These are phyloP conservation scores for Bradypodion ventrale DNA, from an alignment of 2,797 vertebrate species.

Conservation along the genomic window DNA sequence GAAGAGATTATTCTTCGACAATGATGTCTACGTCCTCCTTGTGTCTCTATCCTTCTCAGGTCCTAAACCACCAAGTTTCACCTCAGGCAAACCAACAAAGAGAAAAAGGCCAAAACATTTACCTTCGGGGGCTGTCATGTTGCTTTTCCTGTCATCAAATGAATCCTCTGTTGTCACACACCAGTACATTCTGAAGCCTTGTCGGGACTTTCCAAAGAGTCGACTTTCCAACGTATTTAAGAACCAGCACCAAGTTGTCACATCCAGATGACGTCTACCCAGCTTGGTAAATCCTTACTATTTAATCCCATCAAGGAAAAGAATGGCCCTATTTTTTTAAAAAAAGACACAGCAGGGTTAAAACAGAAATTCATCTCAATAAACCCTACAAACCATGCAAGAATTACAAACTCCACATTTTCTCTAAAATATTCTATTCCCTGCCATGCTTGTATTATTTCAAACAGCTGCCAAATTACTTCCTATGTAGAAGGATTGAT, in stretches of 20 bases:
- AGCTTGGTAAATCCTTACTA: neutral
- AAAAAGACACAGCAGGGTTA: conserved; percentile 1
- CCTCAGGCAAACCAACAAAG: neutral
- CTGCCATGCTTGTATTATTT: neutral
- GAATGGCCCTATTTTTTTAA: conserved; percentile 43
- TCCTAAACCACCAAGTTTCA: no score
- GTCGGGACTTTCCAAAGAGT: conserved; percentile 58
- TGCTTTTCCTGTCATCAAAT: conserved; percentile 62
- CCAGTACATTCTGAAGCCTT: conserved; percentile 87
- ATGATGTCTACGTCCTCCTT: no score
- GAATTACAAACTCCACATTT: neutral
- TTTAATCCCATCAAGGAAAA: conserved; percentile 1
- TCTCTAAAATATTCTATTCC: neutral
- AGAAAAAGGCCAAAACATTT: conserved; percentile 39
- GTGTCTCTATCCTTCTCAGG: neutral
- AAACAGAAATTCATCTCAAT: conserved; percentile 18
- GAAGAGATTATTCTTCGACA: no score
- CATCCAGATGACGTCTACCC: neutral
- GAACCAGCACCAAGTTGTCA: neutral
- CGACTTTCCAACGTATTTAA: conserved; percentile 43
- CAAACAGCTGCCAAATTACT: neutral
- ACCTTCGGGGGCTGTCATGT: conserved; percentile 82
- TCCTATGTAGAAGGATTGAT: neutral
- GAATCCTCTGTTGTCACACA: conserved; percentile 82
- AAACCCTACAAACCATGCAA: accelerated